Base-by-base conservation (phyloP, 2,888 invertebrate species). In the Schizotus pectinicornis region DNA sequence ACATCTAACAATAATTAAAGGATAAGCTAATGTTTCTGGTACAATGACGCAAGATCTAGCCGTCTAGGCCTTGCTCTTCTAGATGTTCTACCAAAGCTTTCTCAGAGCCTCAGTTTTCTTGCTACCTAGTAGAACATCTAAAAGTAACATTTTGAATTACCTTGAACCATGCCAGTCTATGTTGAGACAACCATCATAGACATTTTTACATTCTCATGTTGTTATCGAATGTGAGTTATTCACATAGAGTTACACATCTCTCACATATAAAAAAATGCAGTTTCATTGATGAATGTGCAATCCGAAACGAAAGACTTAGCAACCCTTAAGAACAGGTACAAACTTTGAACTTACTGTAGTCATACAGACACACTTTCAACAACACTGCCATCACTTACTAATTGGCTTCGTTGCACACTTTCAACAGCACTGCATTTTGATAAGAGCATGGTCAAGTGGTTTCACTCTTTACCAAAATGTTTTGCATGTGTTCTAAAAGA, bases 351-450 rank as follows among this genome's bases (percentile, higher is more conserved):
- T 49, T 50, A 58, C 32, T 45, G 39, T 47, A 59, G 12, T 53
- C 43, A 22, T 55, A 50, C 56, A 61, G 53, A 58, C 64, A 66
- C 65, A 65, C 54, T 53, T 58, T 59, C 43, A 62, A 64, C 67
- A 66, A 58, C 55, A 56, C 62, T 54, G 56, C 58, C 58, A 64
- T 62, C 68, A 38, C 34, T 46, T 49, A 48, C 5, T 22, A 68
- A 72, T 70, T 69, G 67, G 75, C 74, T 76, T 75, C 57, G 60
- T 59, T 58, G 75, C 75, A 75, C 75, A 73, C 64, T 69, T 71
- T 69, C 70, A 70, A 68, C 59, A 61, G 75, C 76, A 77, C 76
- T 72, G 74, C 76, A 73, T 75, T 62, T 60, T 60, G 56, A 59
- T 60, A 45, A 53, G 37, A 53, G 57, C 62, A 62, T 57, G 56